phyloP scores from a whole-genome alignment of 2,113 vertebrate genomes.

The Prunella fulvescens region DNA sequence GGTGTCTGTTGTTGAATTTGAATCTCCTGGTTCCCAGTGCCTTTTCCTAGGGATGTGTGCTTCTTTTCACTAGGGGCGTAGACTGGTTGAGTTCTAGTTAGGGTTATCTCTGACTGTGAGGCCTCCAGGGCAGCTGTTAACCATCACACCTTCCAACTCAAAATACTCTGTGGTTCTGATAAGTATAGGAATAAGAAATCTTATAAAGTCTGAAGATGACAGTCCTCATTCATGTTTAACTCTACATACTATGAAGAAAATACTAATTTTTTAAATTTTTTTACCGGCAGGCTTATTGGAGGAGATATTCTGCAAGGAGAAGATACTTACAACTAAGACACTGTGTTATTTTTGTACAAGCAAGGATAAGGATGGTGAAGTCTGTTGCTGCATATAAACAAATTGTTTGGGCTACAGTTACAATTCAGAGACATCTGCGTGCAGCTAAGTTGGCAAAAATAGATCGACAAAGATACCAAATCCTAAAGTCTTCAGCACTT shows the following conservation, averaged over 20 bases:
- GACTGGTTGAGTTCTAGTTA: not conserved
- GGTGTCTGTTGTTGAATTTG: not conserved
- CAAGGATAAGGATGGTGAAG: conserved; percentile 78
- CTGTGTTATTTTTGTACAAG: conserved; percentile 76
- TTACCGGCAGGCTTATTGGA: conserved; percentile 78
- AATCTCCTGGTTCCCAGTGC: not conserved
- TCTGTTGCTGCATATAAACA: conserved; percentile 67
- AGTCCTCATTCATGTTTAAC: not conserved
- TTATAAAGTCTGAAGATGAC: not conserved
- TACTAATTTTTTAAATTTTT: not conserved
- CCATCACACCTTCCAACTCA: not conserved
- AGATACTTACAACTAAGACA: conserved; percentile 71
- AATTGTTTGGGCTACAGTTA: conserved; percentile 66
- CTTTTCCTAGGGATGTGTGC: not conserved
- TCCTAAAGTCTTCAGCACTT: conserved; percentile 64
- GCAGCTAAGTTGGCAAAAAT: conserved; percentile 63
- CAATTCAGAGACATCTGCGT: conserved; percentile 75
- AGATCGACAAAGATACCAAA: conserved; percentile 62
- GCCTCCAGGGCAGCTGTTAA: not conserved
- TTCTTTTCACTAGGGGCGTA: not conserved
- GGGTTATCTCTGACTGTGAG: not conserved
- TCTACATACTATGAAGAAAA: not conserved
- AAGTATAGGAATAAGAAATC: not conserved
- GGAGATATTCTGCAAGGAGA: conserved; percentile 69
- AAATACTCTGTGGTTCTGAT: not conserved